These are phyloP conservation scores for Callocephalon fimbriatum DNA, from an alignment of 2,113 vertebrate species.

Conservation along the genomic window DNA sequence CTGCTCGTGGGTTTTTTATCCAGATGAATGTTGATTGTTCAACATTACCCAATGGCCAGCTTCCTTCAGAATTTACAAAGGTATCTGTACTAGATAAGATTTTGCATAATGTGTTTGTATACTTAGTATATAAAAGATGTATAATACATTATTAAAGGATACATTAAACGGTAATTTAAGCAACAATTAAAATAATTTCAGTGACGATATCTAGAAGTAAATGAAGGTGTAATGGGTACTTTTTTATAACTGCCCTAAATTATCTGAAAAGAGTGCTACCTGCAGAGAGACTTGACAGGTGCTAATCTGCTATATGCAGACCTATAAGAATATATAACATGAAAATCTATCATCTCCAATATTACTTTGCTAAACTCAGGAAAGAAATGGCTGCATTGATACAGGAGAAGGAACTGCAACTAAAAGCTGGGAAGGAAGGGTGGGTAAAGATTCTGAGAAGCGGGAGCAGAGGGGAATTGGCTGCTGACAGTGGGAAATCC, in stretches of 20 bases:
- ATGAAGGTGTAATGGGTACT: not conserved
- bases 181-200: not conserved
- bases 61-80: constrained; percentile 95
- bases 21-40: constrained; percentile 88
- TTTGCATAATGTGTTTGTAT: not conserved
- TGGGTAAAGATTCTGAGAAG: not conserved
- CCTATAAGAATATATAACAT: fast-evolving
- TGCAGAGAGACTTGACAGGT: not conserved
- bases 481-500: not conserved
- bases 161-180: not conserved
- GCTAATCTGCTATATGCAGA: not conserved
- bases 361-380: fast-evolving
- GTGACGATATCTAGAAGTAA: not conserved
- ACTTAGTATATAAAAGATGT: not conserved
- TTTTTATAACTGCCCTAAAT: not conserved
- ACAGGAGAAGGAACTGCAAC: not conserved
- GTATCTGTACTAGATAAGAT: constrained; percentile 67
- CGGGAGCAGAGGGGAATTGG: fast-evolving
- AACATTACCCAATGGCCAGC: constrained; percentile 77
- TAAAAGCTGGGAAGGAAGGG: not conserved
- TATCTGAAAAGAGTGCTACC: not conserved
- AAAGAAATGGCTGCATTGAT: not conserved
- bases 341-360: not conserved
- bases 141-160: not conserved
- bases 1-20: constrained; percentile 92